Evolutionary conservation across 2,797 vertebrate species (phyloP).

Genomic region (Dendrocincla tyrannina): DNA sequence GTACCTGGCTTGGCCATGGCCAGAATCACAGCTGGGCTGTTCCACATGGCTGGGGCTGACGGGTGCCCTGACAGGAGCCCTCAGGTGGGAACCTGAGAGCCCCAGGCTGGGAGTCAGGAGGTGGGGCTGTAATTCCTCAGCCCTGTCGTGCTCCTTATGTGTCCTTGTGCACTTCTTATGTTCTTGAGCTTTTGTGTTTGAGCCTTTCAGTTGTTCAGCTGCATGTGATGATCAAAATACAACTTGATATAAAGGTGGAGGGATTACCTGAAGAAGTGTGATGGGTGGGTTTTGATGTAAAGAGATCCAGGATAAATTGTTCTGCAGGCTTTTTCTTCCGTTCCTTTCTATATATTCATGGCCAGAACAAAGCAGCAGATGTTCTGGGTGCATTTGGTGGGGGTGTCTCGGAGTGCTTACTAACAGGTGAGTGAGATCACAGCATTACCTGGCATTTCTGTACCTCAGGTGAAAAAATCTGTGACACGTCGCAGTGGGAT

Average conservation of each 20-base stretch:
- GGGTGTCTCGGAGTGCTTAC: neutral
- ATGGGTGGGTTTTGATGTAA: neutral
- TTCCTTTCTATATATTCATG: neutral
- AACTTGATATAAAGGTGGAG: neutral
- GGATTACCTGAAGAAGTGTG: neutral
- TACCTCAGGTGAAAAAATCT: neutral
- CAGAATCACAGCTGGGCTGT: neutral
- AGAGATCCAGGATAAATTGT: neutral
- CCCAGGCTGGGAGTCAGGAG: neutral
- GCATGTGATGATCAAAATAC: neutral
- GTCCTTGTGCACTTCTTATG: fast-evolving
- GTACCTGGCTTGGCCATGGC: neutral
- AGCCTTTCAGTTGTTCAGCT: neutral
- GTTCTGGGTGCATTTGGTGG: neutral
- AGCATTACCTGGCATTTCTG: neutral
- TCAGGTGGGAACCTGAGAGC: neutral
- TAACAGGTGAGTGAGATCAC: neutral
- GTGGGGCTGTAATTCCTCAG: neutral
- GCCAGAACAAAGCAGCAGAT: neutral
- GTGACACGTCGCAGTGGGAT: neutral
- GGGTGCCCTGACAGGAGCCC: neutral
- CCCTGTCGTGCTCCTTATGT: fast-evolving
- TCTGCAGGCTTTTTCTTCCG: neutral
- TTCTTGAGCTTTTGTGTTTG: neutral
- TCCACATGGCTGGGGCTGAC: neutral